These are phyloP conservation scores for Rhadinocentrus ornatus DNA, from an alignment of 2,797 vertebrate species.

Conservation along the genomic window DNA sequence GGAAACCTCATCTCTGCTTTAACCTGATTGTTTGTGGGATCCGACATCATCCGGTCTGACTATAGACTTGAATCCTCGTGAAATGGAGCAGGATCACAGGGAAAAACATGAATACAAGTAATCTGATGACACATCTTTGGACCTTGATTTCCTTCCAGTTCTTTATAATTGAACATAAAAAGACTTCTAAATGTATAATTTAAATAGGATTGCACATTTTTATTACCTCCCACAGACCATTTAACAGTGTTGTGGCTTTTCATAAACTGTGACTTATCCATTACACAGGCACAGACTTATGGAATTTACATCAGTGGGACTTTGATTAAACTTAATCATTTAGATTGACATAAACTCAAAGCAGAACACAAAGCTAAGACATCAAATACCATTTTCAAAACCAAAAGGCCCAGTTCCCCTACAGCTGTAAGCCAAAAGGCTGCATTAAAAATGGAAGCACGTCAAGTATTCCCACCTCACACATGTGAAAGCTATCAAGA, in stretches of 20 bases:
- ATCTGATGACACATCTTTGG: conserved; percentile 8
- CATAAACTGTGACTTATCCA: conserved; percentile 28
- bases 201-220: not conserved
- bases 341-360: conserved; percentile 36
- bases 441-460: conserved; percentile 55
- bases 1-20: conserved; percentile 10
- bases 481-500: conserved; percentile 80
- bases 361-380: conserved; percentile 32
- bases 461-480: conserved; percentile 63
- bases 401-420: conserved; percentile 32
- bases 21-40: not conserved
- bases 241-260: conserved; percentile 26
- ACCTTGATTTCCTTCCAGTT: conserved; percentile 11
- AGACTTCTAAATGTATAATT: conserved; percentile 13
- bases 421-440: conserved; percentile 45
- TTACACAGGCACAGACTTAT: conserved; percentile 14
- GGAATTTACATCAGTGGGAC: conserved; percentile 23
- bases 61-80: conserved; percentile 9
- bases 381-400: conserved; percentile 31
- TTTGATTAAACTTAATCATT: conserved; percentile 31
- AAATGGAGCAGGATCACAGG: conserved; percentile 26
- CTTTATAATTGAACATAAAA: conserved; percentile 18
- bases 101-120: conserved; percentile 14
- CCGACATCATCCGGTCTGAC: conserved; percentile 3
- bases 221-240: conserved; percentile 1